A percentile compares a stretch with the other conserved stretches of the same genome.
Conservation (phyloP, 2,888 invertebrate species). For the Dorcus hopei region DNA sequence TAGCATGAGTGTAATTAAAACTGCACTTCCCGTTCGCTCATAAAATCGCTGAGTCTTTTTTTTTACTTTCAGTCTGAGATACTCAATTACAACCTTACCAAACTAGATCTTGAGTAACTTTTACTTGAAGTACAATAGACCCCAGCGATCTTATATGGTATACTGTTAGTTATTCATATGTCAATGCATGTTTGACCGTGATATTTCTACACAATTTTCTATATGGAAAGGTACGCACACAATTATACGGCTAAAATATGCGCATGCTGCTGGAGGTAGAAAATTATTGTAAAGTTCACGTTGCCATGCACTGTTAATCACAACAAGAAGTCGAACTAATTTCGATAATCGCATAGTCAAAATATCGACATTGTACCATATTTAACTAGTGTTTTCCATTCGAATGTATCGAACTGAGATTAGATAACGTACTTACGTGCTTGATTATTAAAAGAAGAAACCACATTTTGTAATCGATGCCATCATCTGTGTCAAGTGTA, state of each 20-base stretch:
- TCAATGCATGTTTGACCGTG: conserved; percentile 4
- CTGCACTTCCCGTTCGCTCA: neutral
- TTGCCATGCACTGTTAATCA: too few relatives aligned
- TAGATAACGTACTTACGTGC: too few relatives aligned
- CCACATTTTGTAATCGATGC: too few relatives aligned
- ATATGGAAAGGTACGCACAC: neutral
- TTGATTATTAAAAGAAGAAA: too few relatives aligned
- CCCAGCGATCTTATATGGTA: conserved; percentile 8
- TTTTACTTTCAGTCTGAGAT: neutral
- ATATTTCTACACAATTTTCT: neutral
- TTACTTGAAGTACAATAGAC: conserved; percentile 11
- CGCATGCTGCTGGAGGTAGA: neutral
- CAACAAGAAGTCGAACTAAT: too few relatives aligned
- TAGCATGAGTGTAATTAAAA: neutral
- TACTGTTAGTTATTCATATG: neutral
- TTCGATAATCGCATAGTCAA: too few relatives aligned
- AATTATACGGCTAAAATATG: neutral
- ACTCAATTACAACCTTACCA: conserved; percentile 12
- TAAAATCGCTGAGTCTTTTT: neutral
- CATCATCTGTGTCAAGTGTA: too few relatives aligned
- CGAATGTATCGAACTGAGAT: too few relatives aligned
- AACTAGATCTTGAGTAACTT: conserved; percentile 16
- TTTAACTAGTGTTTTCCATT: too few relatives aligned
- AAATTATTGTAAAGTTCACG: too few relatives aligned
- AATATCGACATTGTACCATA: too few relatives aligned